Evolutionary conservation across 2,113 vertebrate species (phyloP).

Genomic region (Vanacampus margaritifer): DNA sequence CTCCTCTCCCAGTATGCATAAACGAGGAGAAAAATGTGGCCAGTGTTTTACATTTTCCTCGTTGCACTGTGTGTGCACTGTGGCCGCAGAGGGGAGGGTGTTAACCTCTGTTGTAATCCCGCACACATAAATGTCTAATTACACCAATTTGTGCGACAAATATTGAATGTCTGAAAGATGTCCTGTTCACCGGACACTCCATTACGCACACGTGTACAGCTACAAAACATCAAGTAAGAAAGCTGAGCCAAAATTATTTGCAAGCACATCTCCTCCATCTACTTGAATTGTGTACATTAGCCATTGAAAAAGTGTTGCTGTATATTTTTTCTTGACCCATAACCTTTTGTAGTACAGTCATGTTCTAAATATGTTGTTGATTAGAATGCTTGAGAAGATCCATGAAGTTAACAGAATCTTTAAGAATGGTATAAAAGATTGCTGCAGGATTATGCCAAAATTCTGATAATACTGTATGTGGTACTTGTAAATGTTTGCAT

Average conservation of each 20-base stretch:
- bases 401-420: too few relatives aligned
- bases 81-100: conserved; percentile 33
- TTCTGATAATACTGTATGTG: too few relatives aligned
- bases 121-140: conserved; percentile 33
- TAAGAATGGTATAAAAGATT: too few relatives aligned
- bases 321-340: too few relatives aligned
- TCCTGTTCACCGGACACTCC: not conserved
- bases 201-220: not conserved
- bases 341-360: too few relatives aligned
- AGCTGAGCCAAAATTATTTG: not conserved
- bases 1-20: conserved; percentile 57
- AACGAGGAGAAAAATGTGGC: conserved; percentile 58
- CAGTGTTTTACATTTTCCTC: conserved; percentile 63
- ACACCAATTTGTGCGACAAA: conserved; percentile 33
- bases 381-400: too few relatives aligned
- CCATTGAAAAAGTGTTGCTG: too few relatives aligned
- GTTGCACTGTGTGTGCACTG: conserved; percentile 42
- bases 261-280: not conserved
- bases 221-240: not conserved
- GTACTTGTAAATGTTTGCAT: too few relatives aligned
- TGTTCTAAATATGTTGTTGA: too few relatives aligned
- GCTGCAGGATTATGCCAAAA: too few relatives aligned
- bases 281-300: too few relatives aligned
- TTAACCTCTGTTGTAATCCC: conserved; percentile 44
- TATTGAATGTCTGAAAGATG: conserved; percentile 39